These are phyloP conservation scores for Clarias pachynema DNA, from an alignment of 2,797 vertebrate species.

Conservation along the genomic window DNA sequence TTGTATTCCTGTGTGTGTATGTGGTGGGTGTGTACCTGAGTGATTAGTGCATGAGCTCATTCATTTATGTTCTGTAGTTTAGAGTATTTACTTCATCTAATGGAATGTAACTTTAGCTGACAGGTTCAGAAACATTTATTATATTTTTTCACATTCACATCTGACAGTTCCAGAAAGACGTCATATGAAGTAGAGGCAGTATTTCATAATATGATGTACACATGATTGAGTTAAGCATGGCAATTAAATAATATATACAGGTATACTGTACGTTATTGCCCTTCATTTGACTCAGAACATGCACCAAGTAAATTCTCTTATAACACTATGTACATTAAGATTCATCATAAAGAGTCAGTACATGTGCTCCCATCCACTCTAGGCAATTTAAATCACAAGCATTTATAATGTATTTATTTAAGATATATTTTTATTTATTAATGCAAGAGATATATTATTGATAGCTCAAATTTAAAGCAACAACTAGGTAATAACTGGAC, in stretches of 20 bases:
- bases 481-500: not conserved
- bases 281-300: not conserved
- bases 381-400: slow-evolving; percentile 3
- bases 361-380: not conserved
- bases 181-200: no score
- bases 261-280: no score
- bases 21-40: not conserved
- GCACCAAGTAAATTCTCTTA: not conserved
- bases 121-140: not conserved
- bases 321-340: not conserved
- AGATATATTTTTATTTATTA: slow-evolving; percentile 11
- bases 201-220: not conserved
- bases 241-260: not conserved
- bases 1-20: not conserved
- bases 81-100: not conserved
- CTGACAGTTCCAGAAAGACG: not conserved
- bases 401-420: slow-evolving; percentile 5
- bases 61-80: not conserved
- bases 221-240: no score
- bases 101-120: not conserved
- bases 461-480: slow-evolving; percentile 3
- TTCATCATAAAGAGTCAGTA: not conserved
- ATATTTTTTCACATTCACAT: not conserved
- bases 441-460: not conserved
- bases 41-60: not conserved